Percentiles rank a stretch among this genome's conserved stretches.
Conservation (phyloP, 2,888 invertebrate species). For the Hypsopygia costalis region DNA sequence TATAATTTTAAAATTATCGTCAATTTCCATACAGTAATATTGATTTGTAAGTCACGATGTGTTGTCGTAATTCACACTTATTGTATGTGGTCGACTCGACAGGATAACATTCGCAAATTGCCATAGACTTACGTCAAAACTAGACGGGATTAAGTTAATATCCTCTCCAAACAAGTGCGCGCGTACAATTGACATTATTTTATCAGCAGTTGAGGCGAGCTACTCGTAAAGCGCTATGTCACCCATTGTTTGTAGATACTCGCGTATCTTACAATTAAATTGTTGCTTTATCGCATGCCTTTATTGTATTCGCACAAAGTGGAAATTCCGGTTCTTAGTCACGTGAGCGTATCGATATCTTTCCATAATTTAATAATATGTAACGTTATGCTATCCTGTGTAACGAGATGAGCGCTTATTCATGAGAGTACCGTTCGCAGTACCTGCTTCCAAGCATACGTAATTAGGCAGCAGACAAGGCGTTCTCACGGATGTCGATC, state of each 20-base stretch:
- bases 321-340: not conserved
- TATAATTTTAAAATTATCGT: too few relatives aligned
- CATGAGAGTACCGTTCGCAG: slow-evolving; percentile 4
- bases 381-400: not conserved
- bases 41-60: not conserved
- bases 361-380: not conserved
- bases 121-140: slow-evolving; percentile 25
- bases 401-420: not conserved
- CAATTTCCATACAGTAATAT: too few relatives aligned
- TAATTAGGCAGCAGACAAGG: slow-evolving; percentile 40
- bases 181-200: not conserved
- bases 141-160: not conserved
- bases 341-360: not conserved
- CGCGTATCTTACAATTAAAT: not conserved
- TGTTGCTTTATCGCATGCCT: not conserved
- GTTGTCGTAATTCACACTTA: slow-evolving; percentile 28
- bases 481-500: slow-evolving; percentile 70
- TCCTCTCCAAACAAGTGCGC: not conserved
- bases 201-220: not conserved
- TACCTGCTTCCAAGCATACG: slow-evolving; percentile 34
- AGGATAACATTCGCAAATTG: slow-evolving; percentile 25
- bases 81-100: too few relatives aligned
- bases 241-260: slow-evolving; percentile 2
- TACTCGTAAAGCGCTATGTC: not conserved
- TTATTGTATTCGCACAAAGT: not conserved